phyloP scores from a whole-genome alignment of 2,888 invertebrate species.

The Molanna angustata region DNA sequence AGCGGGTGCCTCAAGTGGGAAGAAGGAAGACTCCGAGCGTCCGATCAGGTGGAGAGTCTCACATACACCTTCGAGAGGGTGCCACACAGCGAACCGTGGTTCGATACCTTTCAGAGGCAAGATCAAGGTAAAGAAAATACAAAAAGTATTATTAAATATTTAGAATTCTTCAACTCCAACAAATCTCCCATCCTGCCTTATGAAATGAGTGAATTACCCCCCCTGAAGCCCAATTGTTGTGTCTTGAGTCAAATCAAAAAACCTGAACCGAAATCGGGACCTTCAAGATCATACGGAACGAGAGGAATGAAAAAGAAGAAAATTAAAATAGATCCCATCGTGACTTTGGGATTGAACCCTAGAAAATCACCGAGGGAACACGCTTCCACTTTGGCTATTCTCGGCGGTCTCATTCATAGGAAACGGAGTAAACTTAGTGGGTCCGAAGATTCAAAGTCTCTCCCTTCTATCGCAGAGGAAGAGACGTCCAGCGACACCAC shows the following conservation, averaged over 20 bases:
- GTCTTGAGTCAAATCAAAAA: slow-evolving; percentile 48
- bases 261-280: slow-evolving; percentile 43
- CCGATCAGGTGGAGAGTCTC: slow-evolving; percentile 58
- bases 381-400: slow-evolving; percentile 81
- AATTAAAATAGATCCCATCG: slow-evolving; percentile 34
- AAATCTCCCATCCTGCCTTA: slow-evolving; percentile 72
- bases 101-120: slow-evolving; percentile 72
- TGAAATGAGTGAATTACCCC: slow-evolving; percentile 66
- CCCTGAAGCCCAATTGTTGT: slow-evolving; percentile 58
- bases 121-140: slow-evolving; percentile 67
- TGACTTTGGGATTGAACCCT: slow-evolving; percentile 52
- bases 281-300: slow-evolving; percentile 47
- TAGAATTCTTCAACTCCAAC: slow-evolving; percentile 49
- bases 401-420: slow-evolving; percentile 61
- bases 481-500: slow-evolving; percentile 47
- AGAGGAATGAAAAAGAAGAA: slow-evolving; percentile 48
- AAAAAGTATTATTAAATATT: slow-evolving; percentile 57
- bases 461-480: slow-evolving; percentile 43
- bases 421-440: slow-evolving; percentile 44
- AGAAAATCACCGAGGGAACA: slow-evolving; percentile 86
- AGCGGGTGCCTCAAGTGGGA: slow-evolving; percentile 51
- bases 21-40: slow-evolving; percentile 48
- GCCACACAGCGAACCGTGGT: slow-evolving; percentile 75
- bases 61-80: slow-evolving; percentile 74
- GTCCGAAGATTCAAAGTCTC: slow-evolving; percentile 48